A percentile compares a stretch with the other conserved stretches of the same genome.
Conservation (phyloP, 2,888 invertebrate species). For the Campaea margaritaria region DNA sequence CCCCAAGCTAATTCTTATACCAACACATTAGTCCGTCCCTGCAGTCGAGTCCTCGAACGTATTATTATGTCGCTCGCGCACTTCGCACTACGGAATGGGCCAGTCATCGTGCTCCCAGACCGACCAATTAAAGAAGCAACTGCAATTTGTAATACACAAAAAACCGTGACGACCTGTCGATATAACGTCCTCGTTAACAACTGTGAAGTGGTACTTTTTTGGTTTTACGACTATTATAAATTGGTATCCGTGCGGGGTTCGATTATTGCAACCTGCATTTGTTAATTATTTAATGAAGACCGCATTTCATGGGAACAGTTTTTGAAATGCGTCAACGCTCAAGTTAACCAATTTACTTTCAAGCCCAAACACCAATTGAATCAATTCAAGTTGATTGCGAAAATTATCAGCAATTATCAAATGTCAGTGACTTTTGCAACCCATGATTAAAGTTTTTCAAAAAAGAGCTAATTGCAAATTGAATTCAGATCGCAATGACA, state of each 20-base stretch:
- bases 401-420: slow-evolving; percentile 19
- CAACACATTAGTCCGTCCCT: slow-evolving; percentile 13
- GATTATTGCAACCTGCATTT: slow-evolving; percentile 19
- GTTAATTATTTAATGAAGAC: slow-evolving; percentile 20
- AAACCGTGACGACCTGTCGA: slow-evolving; percentile 72
- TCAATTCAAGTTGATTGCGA: slow-evolving; percentile 21
- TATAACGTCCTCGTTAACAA: slow-evolving; percentile 72
- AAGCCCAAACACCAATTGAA: slow-evolving; percentile 14
- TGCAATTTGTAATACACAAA: slow-evolving; percentile 72
- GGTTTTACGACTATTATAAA: slow-evolving; percentile 34
- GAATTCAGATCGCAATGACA: slow-evolving; percentile 17
- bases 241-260: slow-evolving; percentile 26
- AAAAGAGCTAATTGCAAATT: slow-evolving; percentile 10
- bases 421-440: slow-evolving; percentile 13
- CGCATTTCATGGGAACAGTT: slow-evolving; percentile 7
- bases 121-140: slow-evolving; percentile 76
- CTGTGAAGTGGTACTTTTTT: slow-evolving; percentile 47
- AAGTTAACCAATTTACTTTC: slow-evolving; percentile 13
- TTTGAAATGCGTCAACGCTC: slow-evolving; percentile 1
- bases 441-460: slow-evolving; percentile 2
- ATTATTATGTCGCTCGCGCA: slow-evolving; percentile 65
- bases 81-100: slow-evolving; percentile 76
- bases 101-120: slow-evolving; percentile 74
- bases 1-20: neutral
- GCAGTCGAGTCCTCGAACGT: slow-evolving; percentile 33